Evolutionary conservation across 2,888 invertebrate genomes (phyloP), one percentile per base, ranked within the genome.

Genomic region (Nomada fabriciana): DNA sequence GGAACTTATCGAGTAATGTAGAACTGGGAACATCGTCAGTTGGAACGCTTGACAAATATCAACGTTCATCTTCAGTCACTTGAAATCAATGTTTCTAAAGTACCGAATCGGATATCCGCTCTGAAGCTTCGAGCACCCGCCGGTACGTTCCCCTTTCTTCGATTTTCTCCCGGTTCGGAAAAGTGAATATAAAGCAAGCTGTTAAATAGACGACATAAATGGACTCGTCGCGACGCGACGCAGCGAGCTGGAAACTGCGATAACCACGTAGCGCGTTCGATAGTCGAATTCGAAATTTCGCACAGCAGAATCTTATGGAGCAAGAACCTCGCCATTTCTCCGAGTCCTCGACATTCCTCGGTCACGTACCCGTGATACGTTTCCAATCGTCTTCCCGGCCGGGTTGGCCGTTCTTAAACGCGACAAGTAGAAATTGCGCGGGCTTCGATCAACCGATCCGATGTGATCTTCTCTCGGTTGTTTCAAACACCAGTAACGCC

Each of bases 181-280:
- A 53, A 47, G 52, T 50, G 83, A 77, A 83, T 80, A 76, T 67
- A 70, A 63, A 65, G 71, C 69, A 55, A 11, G 9, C 59, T 50
- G 57, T 80, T 83, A 83, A 81, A 78, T 71, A 71, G 53, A 59
- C 20, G 65, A 42, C 67, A 69, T 67, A 36, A 72, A 55, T 72
- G 80, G 65, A 61, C 72, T 59, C n/a, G 69, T n/a, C 55, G 43
- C 59, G 53, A 42, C 20, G 72, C 57, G 57, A 85, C 68, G 80
- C 82, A 85, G 74, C 86, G 89, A 87, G 61, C 86, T 86, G 91
- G 86, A 89, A 90, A 83, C 78, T 42, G 79, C 87, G 91, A 91
- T 90, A 90, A 91, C 89, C 90, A 85, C 89, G 90, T 89, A 84
- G 80, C 87, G 52, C 80, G 85, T 84, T 90, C 87, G 76, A 85